Conservation (phyloP, 2,888 invertebrate species). For the Poecilus cupreus region DNA sequence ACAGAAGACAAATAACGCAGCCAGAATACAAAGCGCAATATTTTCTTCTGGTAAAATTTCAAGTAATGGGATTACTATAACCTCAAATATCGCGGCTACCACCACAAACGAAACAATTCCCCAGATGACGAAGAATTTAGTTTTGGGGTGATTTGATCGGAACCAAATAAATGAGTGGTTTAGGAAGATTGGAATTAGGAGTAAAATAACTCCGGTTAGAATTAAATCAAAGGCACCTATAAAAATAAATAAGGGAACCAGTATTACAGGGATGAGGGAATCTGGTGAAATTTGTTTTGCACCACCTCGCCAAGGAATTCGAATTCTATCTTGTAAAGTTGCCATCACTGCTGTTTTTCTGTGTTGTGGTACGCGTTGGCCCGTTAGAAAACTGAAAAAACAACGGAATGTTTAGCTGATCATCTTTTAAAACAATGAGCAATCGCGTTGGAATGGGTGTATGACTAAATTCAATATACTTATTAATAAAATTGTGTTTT, state of each 20-base stretch:
- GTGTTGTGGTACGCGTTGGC: constrained; percentile 68
- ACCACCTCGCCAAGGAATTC: constrained; percentile 78
- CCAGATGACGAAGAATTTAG: constrained; percentile 87
- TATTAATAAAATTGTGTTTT: too few species aligned
- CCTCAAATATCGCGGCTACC: constrained; percentile 82
- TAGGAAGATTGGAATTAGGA: constrained; percentile 31
- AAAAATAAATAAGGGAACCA: constrained; percentile 72
- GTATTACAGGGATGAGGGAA: constrained; percentile 73
- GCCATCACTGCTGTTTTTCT: constrained; percentile 70
- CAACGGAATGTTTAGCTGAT: too few species aligned
- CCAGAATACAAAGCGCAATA: constrained; percentile 74
- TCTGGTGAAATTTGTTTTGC: constrained; percentile 76
- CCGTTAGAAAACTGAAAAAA: constrained; percentile 71
- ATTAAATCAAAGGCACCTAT: constrained; percentile 73
- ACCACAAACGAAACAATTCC: constrained; percentile 80
- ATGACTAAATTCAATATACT: too few species aligned
- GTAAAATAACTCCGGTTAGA: constrained; percentile 64
- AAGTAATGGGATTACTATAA: constrained; percentile 80
- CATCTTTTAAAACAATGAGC: too few species aligned
- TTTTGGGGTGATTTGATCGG: constrained; percentile 70
- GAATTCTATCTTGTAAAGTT: constrained; percentile 75
- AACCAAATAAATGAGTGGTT: constrained; percentile 51
- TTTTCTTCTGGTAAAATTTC: constrained; percentile 83
- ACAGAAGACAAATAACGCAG: constrained; percentile 72
- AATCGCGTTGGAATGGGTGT: too few species aligned